A percentile compares a stretch with the other conserved stretches of the same genome.
Conservation (phyloP, 2,888 invertebrate genomes). For the Escarpia spicata region DNA sequence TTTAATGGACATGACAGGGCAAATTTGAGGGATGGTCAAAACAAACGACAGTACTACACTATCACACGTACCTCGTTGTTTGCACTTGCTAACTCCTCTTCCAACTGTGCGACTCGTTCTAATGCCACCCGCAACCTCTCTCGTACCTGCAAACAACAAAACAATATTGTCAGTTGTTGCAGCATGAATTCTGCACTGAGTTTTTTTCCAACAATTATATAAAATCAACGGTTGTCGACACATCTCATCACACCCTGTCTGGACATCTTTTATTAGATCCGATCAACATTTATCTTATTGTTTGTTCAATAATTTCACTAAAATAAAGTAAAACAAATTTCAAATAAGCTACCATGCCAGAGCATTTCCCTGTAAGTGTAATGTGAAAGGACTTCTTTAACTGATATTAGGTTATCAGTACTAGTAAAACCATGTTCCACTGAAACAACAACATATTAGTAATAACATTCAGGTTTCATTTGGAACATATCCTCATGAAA, state of each 20-base stretch:
- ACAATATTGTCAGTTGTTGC: neutral
- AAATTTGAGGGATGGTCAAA: no score
- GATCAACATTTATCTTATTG: neutral
- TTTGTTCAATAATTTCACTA: no score
- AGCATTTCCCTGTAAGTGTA: no score
- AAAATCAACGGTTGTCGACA: neutral
- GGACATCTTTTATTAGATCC: neutral
- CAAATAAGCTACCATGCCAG: no score
- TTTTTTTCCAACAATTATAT: no score
- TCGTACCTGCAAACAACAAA: slow-evolving; percentile 77
- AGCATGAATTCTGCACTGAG: neutral
- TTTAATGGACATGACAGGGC: no score
- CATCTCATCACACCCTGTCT: neutral
- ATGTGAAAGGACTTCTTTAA: no score
- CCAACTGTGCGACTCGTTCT: slow-evolving; percentile 93
- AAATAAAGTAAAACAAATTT: no score
- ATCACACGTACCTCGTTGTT: slow-evolving; percentile 87
- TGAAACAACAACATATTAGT: neutral
- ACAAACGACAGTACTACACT: neutral
- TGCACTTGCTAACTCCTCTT: slow-evolving; percentile 93
- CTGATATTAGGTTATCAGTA: no score
- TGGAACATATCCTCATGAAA: neutral
- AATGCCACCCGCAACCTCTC: slow-evolving; percentile 95
- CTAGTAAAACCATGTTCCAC: neutral
- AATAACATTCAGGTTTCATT: neutral